Percentiles rank a stretch among this genome's conserved stretches.
Evolutionary conservation across 2,113 vertebrate species (phyloP).

Genomic region (Notarius lentiginosus): DNA sequence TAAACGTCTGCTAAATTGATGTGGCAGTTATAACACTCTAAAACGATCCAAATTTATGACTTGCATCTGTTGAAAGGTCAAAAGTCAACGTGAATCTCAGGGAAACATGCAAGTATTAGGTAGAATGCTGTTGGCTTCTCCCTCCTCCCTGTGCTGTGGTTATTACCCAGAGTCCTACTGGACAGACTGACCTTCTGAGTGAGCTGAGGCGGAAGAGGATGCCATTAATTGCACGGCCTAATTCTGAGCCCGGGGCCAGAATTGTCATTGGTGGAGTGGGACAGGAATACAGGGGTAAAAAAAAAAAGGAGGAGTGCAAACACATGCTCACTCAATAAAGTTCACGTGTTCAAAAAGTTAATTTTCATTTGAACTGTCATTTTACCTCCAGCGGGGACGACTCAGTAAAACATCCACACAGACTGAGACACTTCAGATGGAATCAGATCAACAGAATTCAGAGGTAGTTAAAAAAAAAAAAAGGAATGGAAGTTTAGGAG

Average conservation of each 20-base stretch:
- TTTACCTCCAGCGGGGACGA: neutral
- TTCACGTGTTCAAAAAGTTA: neutral
- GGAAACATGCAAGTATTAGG: neutral
- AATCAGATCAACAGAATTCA: neutral
- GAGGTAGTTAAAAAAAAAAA: neutral
- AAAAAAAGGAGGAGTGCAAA: neutral
- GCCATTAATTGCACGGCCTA: slow-evolving; percentile 60
- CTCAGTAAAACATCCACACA: slow-evolving; percentile 1
- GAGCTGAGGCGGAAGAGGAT: slow-evolving; percentile 69
- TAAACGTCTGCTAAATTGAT: neutral
- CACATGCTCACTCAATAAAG: slow-evolving; percentile 9
- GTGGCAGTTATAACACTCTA: neutral
- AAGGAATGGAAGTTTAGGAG: neutral
- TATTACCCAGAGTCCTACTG: neutral
- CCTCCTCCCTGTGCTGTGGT: neutral
- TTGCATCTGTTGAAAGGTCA: neutral
- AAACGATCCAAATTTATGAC: neutral
- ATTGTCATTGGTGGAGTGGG: slow-evolving; percentile 61
- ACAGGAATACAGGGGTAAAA: slow-evolving; percentile 1
- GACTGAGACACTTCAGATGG: neutral
- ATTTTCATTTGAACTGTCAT: neutral
- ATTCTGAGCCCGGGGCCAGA: slow-evolving; percentile 67
- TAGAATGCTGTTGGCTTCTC: neutral
- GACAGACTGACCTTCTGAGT: slow-evolving; percentile 67
- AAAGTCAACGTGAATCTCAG: neutral